Base-by-base conservation (phyloP, 2,113 vertebrate species). In the Salvelinus namaycush region DNA sequence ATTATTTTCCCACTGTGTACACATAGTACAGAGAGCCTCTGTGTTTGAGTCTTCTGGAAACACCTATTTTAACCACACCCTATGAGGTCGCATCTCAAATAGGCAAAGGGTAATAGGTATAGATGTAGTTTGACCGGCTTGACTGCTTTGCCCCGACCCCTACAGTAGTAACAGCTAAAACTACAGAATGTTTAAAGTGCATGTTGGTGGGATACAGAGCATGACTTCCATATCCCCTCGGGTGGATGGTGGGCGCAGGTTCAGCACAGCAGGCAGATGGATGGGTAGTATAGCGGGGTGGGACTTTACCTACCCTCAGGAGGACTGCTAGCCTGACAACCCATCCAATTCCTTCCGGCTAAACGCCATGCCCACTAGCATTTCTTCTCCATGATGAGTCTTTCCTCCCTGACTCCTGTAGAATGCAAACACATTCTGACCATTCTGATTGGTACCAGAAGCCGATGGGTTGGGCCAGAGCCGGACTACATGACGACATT, bases 211-310 rank as follows among this genome's bases (percentile, higher is more conserved):
- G 8, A 67, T 73, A 80, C 16, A 74, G 76, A 76, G 84, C 89
- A 89, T 89, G 86, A 89, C 79, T 88, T 75, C 79, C 78, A 26
- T 70, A 80, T 83, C 79, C 82, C 82, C 76, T 18, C 62, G 66
- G 85, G 75, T 77, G 84, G 68, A 86, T 83, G 81, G 82, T 83
- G 87, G 81, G 86, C 82, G 65, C 54, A 72, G 82, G 83, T 81
- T 83, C 77, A 81, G 16, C 83, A 78, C 81, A 77, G 80, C 76
- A 72, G 80, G 82, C 78, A 73, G 77, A 75, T 77, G 60, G 49
- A 29, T 16, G 65, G 4, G 13, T 7, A 9, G 9, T 44, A 49
- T 12, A 22, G 44, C 24, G 48, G 48, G 14, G 27, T 57, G 62
- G 31, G 76, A 72, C 68, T 62, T 70, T 70, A 76, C 54, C 24